A percentile compares a stretch with the other conserved stretches of the same genome.
Conservation (phyloP, 92 coral and sea anemone genomes). For the Metridium senile region DNA sequence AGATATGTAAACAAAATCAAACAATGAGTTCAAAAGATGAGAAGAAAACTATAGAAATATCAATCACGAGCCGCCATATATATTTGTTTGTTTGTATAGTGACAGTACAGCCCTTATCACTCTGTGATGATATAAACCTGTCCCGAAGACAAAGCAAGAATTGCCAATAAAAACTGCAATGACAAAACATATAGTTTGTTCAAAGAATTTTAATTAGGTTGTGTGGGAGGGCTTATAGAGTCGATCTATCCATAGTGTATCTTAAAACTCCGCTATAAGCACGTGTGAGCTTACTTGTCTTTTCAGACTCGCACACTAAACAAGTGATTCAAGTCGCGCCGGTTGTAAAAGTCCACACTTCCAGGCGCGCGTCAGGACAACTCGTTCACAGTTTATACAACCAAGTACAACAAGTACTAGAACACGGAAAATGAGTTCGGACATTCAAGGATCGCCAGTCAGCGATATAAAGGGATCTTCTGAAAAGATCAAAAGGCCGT, state of each 20-base stretch:
- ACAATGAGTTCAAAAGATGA: constrained; percentile 88
- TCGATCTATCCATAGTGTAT: constrained; percentile 78
- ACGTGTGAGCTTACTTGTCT: constrained; percentile 67
- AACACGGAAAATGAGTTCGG: constrained; percentile 60
- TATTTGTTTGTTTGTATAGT: constrained; percentile 85
- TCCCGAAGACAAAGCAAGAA: constrained; percentile 81
- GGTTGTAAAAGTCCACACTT: constrained; percentile 45
- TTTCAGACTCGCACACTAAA: constrained; percentile 59
- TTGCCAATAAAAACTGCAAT: constrained; percentile 88
- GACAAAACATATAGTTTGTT: constrained; percentile 88
- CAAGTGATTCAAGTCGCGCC: constrained; percentile 32
- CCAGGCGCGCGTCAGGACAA: constrained; percentile 55
- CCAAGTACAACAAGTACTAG: not conserved
- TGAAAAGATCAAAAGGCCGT: constrained; percentile 96
- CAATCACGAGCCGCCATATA: constrained; percentile 73
- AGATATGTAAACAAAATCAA: constrained; percentile 73
- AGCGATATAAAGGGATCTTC: constrained; percentile 54
- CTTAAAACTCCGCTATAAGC: constrained; percentile 80
- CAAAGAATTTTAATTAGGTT: constrained; percentile 92
- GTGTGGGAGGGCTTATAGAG: constrained; percentile 93
- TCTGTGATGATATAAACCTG: constrained; percentile 87
- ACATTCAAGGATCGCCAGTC: constrained; percentile 44
- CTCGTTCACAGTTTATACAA: not conserved
- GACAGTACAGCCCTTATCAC: constrained; percentile 80
- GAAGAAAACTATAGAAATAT: constrained; percentile 92